A percentile compares a stretch with the other conserved stretches of the same genome.
Conservation (phyloP, 2,888 invertebrate species). For the Tricholauxania praeusta region DNA sequence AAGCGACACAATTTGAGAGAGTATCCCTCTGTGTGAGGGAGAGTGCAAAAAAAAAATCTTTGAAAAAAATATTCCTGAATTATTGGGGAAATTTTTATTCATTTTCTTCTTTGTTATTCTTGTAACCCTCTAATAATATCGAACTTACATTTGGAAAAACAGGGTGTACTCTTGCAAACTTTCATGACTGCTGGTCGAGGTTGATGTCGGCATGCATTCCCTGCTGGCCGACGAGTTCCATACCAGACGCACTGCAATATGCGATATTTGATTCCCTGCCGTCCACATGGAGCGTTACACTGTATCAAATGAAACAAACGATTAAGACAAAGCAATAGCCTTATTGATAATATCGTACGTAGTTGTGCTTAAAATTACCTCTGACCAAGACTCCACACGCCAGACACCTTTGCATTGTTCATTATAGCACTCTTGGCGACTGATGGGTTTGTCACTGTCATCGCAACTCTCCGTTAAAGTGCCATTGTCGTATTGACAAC, state of each 20-base stretch:
- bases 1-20: too few relatives aligned
- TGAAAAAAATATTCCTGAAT: too few relatives aligned
- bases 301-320: conserved; percentile 62
- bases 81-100: too few relatives aligned
- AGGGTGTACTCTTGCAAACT: conserved; percentile 79
- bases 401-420: conserved; percentile 90
- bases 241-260: conserved; percentile 95
- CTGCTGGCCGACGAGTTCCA: conserved; percentile 84
- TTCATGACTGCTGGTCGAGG: conserved; percentile 83
- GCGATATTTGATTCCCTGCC: conserved; percentile 87
- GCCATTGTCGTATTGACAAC: conserved; percentile 69
- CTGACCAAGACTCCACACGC: conserved; percentile 93
- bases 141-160: conserved; percentile 71
- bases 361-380: conserved; percentile 72
- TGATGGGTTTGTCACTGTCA: conserved; percentile 78
- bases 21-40: too few relatives aligned
- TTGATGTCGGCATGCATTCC: conserved; percentile 84
- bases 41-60: too few relatives aligned
- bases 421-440: conserved; percentile 83
- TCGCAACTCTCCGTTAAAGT: conserved; percentile 72
- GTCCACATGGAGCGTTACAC: conserved; percentile 89
- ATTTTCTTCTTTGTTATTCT: background rate
- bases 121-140: conserved; percentile 4
- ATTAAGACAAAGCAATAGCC: conserved; percentile 19
- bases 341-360: background rate